phyloP scores from a whole-genome alignment of 64 coral and sea anemone species.

The Porites lutea region DNA sequence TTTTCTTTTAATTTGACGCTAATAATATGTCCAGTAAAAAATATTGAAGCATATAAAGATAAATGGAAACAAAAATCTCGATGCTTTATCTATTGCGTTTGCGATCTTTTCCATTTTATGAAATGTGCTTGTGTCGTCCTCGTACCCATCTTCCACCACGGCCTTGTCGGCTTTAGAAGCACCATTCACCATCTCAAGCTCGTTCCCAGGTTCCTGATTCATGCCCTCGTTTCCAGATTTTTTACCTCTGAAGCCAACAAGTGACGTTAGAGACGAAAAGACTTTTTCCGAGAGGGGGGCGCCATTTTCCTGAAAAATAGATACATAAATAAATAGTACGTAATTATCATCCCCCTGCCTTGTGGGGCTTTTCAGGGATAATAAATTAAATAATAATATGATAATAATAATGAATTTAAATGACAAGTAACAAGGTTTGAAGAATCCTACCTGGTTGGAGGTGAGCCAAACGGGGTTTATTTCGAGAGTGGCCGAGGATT shows the following conservation, averaged over 20 bases:
- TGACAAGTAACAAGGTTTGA: too few relatives aligned
- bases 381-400: background rate
- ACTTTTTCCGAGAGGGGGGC: background rate
- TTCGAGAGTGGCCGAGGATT: too few relatives aligned
- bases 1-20: background rate
- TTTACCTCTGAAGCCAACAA: background rate
- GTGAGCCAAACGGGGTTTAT: too few relatives aligned
- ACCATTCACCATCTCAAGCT: background rate
- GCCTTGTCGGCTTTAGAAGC: slow-evolving; percentile 1
- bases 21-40: background rate
- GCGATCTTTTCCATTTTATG: slow-evolving; percentile 5
- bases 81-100: slow-evolving; percentile 24
- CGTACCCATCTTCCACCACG: background rate
- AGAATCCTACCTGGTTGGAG: too few relatives aligned
- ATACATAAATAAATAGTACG: background rate
- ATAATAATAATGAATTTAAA: background rate
- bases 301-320: background rate
- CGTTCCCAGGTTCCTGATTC: background rate
- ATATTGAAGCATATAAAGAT: slow-evolving; percentile 9
- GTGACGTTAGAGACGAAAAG: background rate
- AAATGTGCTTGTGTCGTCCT: background rate
- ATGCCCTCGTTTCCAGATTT: background rate
- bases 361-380: too few relatives aligned
- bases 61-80: slow-evolving; percentile 36
- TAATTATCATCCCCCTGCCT: too few relatives aligned